Conservation (phyloP, 2,888 invertebrate species). For the Deilephila porcellus region DNA sequence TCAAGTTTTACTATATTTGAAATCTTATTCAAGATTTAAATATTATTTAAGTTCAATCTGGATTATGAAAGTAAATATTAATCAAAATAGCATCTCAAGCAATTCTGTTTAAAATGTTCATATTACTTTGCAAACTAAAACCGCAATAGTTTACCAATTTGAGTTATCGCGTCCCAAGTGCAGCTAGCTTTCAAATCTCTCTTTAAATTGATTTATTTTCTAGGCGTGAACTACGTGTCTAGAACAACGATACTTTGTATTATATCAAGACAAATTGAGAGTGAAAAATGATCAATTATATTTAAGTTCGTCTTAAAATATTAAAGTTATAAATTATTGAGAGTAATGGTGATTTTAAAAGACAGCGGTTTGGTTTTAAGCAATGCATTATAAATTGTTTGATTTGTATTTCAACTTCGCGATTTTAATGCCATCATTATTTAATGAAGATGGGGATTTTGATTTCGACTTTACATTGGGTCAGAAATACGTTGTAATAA, state of each 20-base stretch:
- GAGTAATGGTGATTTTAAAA: not conserved
- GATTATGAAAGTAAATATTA: no score
- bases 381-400: not conserved
- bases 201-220: conserved; percentile 18
- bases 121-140: not conserved
- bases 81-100: no score
- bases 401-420: not conserved
- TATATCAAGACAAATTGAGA: not conserved
- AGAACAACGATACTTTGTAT: not conserved
- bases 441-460: not conserved
- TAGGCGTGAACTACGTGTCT: conserved; percentile 1
- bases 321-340: conserved; percentile 8
- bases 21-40: no score
- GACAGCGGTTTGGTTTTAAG: not conserved
- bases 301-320: conserved; percentile 5
- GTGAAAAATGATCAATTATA: not conserved
- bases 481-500: no score
- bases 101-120: not conserved
- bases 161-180: not conserved
- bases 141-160: not conserved
- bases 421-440: not conserved
- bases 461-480: no score
- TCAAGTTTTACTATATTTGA: no score
- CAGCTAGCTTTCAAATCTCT: not conserved
- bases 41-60: no score